Percentiles rank a stretch among this genome's conserved stretches.
Evolutionary conservation across 1,140 invertebrate genomes (phyloP).

Genomic region (Colletes gigas): DNA sequence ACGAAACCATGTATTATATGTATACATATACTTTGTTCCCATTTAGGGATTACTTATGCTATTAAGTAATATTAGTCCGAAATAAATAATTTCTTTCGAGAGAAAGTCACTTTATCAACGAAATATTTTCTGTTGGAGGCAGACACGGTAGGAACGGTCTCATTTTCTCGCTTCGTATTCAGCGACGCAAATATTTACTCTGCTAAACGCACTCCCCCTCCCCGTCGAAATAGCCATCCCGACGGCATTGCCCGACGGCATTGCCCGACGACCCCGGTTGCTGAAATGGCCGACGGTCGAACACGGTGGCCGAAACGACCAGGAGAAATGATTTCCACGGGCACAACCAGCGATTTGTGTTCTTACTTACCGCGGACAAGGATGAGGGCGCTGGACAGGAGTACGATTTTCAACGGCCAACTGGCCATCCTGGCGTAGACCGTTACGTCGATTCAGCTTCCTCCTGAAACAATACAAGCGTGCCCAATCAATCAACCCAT

Average conservation of each 20-base stretch:
- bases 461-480: conserved; percentile 77
- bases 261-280: not conserved
- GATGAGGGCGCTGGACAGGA: conserved; percentile 78
- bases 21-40: no score
- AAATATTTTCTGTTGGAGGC: not conserved
- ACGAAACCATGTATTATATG: conserved; percentile 13
- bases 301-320: conserved; percentile 10
- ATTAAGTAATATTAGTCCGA: no score
- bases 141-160: conserved; percentile 6
- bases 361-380: conserved; percentile 78
- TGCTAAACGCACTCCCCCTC: conserved; percentile 39
- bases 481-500: conserved; percentile 75
- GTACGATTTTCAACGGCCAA: conserved; percentile 76
- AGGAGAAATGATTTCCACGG: conserved; percentile 36
- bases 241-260: conserved; percentile 15
- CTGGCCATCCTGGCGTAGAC: conserved; percentile 79
- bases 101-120: conserved; percentile 18
- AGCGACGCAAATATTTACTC: conserved; percentile 48
- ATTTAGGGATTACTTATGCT: no score
- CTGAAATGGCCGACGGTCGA: conserved; percentile 43
- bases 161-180: conserved; percentile 42
- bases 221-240: not conserved
- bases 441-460: conserved; percentile 81
- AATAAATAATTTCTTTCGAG: not conserved
- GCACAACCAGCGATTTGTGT: conserved; percentile 40